phyloP scores from a whole-genome alignment of 1,140 invertebrate species.

The Musca vetustissima region DNA sequence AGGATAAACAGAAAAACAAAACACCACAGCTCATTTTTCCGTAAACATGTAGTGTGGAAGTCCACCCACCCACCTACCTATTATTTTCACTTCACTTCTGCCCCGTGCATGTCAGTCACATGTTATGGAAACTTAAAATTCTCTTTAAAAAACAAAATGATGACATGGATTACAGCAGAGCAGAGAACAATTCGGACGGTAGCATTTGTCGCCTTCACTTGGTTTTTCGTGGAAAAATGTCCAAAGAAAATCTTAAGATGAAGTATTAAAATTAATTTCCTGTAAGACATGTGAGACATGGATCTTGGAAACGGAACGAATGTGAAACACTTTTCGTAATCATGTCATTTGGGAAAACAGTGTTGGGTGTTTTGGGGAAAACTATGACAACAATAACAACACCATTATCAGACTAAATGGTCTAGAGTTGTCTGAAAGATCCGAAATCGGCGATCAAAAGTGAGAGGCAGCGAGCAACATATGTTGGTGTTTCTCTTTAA shows the following conservation, averaged over 20 bases:
- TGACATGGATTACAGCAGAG: not conserved
- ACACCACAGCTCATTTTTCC: not conserved
- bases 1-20: not conserved
- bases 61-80: not conserved
- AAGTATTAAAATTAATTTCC: constrained; percentile 17
- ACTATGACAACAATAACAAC: not conserved
- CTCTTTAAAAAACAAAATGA: not conserved
- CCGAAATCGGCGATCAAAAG: no score
- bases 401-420: no score
- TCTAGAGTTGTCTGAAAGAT: no score
- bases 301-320: not conserved
- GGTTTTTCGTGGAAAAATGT: no score
- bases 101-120: not conserved
- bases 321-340: constrained; percentile 1
- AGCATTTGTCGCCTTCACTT: no score
- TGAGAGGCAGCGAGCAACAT: no score
- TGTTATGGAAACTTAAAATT: constrained; percentile 15
- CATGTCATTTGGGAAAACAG: constrained; percentile 9
- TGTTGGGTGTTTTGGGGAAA: not conserved
- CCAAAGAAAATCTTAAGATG: not conserved
- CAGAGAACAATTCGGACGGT: not conserved
- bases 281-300: not conserved
- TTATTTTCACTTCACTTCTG: not conserved
- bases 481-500: no score
- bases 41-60: not conserved